Base-by-base conservation (phyloP, 2,888 invertebrate species). In the Pandemis cinnamomeana region DNA sequence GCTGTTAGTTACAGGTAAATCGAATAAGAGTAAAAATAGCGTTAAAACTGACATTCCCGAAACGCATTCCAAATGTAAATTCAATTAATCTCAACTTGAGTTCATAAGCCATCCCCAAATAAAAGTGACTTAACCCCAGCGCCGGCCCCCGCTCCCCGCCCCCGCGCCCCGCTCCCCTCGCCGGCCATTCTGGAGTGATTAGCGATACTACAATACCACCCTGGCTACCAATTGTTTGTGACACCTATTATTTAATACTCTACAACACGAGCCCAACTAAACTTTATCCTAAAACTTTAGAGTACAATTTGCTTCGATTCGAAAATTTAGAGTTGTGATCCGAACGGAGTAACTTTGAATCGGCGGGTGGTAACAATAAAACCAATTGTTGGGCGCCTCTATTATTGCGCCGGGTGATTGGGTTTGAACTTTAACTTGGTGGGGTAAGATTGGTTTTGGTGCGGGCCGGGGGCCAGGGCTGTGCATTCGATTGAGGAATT, bases 291-390 rank as follows among this genome's bases (percentile, higher is more conserved):
- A 13, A 41, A 6, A 7, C 0, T 0, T 27, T 78, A 81, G 76
- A 67, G 77, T 76, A 60, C 51, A 81, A 76, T 77, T 71, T 71
- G 36, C 55, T 64, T 46, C 67, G 58, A 36, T 13, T 27, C 11
- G 27, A 66, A 75, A 75, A 61, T 77, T 71, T 76, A 77, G 78
- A 79, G 75, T 76, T 77, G 71, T 72, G 76, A 76, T 76, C 77
- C 71, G 74, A 69, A 78, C 76, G 74, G 75, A 82, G 84, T 86
- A 89, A 91, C 87, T 90, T 89, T 87, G 86, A 86, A 86, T 82
- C 92, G 87, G 87, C 92, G 92, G 92, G 92, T 89, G 92, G 92
- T 91, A 91, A 92, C 92, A 92, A 92, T 91, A 89, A 91, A 90
- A 88, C 84, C 91, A 86, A 92, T 91, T 92, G 91, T 91, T 83